Conservation (phyloP, 2,797 vertebrate genomes). For the Arnoldichthys spilopterus region DNA sequence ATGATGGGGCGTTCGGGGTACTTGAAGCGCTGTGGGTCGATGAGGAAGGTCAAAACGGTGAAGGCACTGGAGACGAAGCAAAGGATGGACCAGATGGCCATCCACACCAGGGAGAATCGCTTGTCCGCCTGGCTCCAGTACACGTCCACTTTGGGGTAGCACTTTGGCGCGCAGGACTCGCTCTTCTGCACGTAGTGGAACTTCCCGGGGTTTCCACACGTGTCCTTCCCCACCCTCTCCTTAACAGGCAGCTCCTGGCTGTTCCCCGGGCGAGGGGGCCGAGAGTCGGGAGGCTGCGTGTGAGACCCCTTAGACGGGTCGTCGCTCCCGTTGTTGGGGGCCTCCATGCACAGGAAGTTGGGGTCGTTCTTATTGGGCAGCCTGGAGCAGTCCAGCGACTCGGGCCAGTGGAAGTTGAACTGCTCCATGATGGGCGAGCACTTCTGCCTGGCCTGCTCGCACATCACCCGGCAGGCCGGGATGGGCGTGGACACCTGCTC, state of each 20-base stretch:
- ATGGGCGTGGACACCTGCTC: slow-evolving; percentile 97
- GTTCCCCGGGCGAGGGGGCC: slow-evolving; percentile 81
- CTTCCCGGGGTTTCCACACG: slow-evolving; percentile 90
- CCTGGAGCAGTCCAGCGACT: slow-evolving; percentile 91
- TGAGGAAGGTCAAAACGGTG: slow-evolving; percentile 95
- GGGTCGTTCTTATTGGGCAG: slow-evolving; percentile 97
- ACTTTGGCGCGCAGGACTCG: slow-evolving; percentile 91
- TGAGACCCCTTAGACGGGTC: slow-evolving; percentile 87
- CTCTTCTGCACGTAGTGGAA: slow-evolving; percentile 97
- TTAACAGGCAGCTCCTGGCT: slow-evolving; percentile 72
- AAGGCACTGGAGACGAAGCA: slow-evolving; percentile 98
- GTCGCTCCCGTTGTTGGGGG: slow-evolving; percentile 92
- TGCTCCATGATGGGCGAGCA: slow-evolving; percentile 95
- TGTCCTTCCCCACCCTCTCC: slow-evolving; percentile 70
- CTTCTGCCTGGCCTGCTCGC: slow-evolving; percentile 91
- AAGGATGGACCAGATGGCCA: slow-evolving; percentile 93
- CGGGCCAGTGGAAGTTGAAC: slow-evolving; percentile 95
- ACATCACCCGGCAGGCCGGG: slow-evolving; percentile 95
- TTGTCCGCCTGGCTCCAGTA: slow-evolving; percentile 97
- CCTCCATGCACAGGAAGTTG: slow-evolving; percentile 98
- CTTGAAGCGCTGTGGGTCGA: slow-evolving; percentile 94
- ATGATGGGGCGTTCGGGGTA: slow-evolving; percentile 98
- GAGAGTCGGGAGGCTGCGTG: slow-evolving; percentile 87
- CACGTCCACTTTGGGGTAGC: slow-evolving; percentile 90
- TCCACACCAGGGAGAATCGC: slow-evolving; percentile 92